phyloP scores from a whole-genome alignment of 2,888 invertebrate species.

The Chalcosyrphus nemorum region DNA sequence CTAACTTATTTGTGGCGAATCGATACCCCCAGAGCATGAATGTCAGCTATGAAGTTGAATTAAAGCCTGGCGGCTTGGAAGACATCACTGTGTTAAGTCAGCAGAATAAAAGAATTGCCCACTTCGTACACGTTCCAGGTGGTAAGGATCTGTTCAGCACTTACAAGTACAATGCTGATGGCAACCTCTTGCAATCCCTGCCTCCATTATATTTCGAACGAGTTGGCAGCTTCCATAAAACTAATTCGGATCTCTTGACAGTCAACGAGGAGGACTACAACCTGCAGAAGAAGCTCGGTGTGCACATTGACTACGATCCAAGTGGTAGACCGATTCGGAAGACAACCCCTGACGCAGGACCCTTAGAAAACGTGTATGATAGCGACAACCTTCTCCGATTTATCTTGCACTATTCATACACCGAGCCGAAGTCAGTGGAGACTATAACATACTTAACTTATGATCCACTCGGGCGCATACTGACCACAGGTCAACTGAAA shows the following conservation, averaged over 20 bases:
- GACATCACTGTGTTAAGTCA: slow-evolving; percentile 21
- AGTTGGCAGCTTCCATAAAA: slow-evolving; percentile 36
- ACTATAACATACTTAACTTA: slow-evolving; percentile 35
- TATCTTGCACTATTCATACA: slow-evolving; percentile 18
- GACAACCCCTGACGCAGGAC: slow-evolving; percentile 30
- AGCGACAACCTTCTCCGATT: neutral
- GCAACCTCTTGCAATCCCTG: slow-evolving; percentile 47
- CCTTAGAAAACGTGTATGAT: slow-evolving; percentile 26
- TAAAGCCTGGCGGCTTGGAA: slow-evolving; percentile 8
- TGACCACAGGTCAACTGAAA: slow-evolving; percentile 6
- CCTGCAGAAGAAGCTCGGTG: slow-evolving; percentile 9
- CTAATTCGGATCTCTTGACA: neutral
- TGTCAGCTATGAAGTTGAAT: slow-evolving; percentile 25
- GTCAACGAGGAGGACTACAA: neutral
- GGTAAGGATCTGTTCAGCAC: slow-evolving; percentile 31
- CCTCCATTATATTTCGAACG: slow-evolving; percentile 72
- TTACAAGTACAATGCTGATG: slow-evolving; percentile 59
- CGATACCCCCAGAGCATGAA: slow-evolving; percentile 15
- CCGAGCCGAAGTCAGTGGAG: neutral
- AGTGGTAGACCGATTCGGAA: slow-evolving; percentile 31
- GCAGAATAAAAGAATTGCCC: slow-evolving; percentile 30
- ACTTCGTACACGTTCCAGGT: slow-evolving; percentile 3
- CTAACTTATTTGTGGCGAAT: neutral
- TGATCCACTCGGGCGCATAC: slow-evolving; percentile 5
- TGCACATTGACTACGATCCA: slow-evolving; percentile 18